Evolutionary conservation across 2,888 invertebrate species (phyloP).

Genomic region (Mellilla xanthometata): DNA sequence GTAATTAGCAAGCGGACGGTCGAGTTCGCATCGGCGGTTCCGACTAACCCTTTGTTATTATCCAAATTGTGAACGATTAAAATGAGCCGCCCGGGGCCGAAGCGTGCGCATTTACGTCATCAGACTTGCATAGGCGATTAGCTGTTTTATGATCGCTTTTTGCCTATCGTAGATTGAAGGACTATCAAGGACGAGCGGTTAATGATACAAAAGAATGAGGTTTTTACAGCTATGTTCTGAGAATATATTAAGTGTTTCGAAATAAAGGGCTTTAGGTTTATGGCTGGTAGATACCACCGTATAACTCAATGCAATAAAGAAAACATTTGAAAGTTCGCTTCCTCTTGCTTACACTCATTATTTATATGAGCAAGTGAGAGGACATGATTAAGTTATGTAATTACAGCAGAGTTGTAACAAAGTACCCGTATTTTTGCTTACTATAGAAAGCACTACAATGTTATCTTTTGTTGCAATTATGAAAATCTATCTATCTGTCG

Average conservation of each 20-base stretch:
- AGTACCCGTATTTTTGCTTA: no score
- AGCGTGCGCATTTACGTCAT: conserved; percentile 51
- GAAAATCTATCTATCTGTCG: no score
- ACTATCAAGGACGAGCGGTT: conserved; percentile 40
- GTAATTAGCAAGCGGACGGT: conserved; percentile 46
- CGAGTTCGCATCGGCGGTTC: conserved; percentile 40
- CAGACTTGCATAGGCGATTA: conserved; percentile 45
- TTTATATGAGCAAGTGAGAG: no score
- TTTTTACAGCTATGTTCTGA: conserved; percentile 30
- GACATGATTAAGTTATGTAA: no score
- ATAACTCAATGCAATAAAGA: no score
- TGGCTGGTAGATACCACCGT: no score
- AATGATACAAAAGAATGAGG: conserved; percentile 27
- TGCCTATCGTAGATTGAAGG: conserved; percentile 46
- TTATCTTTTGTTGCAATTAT: no score
- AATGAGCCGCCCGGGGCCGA: conserved; percentile 44
- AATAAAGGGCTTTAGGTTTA: no score
- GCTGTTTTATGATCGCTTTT: conserved; percentile 45
- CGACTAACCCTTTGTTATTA: conserved; percentile 54
- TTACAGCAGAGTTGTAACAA: no score
- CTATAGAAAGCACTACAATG: no score
- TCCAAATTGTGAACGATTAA: conserved; percentile 60
- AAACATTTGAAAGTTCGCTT: no score
- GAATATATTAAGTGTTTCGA: conserved; percentile 21
- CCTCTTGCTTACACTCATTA: no score